Base-by-base conservation (phyloP, 2,888 invertebrate species). In the Lasioglossum marginatum region DNA sequence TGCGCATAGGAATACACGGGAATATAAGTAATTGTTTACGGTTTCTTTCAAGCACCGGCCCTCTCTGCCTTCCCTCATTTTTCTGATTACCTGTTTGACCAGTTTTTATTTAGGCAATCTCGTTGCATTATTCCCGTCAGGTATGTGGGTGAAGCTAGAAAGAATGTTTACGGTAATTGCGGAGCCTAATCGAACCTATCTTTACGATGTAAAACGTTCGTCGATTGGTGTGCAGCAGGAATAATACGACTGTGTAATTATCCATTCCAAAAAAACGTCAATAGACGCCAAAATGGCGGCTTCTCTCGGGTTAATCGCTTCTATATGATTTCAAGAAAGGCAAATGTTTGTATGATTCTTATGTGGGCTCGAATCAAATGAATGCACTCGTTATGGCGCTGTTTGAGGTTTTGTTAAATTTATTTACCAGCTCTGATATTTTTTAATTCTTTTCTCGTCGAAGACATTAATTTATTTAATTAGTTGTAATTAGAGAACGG, bases 141-240 rank as follows among this genome's bases (percentile, higher is more conserved):
- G 75, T 87, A 79, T 71, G 74, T 77, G 78, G 81, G 79, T 66
- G 77, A 86, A 80, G 48, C 12, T 81, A 57, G 77, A 82, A 70
- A 82, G 70, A 86, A 87, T 86, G 79, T 77, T 86, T 71, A 86
- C 72, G 34, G 81, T 86, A 86, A 86, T 86, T 81, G 72, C 72
- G 52, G 75, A 77, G 70, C 77, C 80, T 86, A 86, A 86, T 86
- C 78, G 78, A 66, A 86, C 78, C 81, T 72, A 72, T 40, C 48
- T 85, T 80, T 81, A 81, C 74, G 66, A 71, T 63, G 72, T 77
- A 52, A 71, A 72, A 66, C 19, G 31, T 40, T 81, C 40, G 27
- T 37, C 3, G 75, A 57, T 43, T 40, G 34, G 66, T 63, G 66
- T 40, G 27, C 60, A 23, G 68, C 31, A 16, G 27, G 43, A 79